Conservation (phyloP, 2,113 vertebrate species). For the Nycticebus coucang region DNA sequence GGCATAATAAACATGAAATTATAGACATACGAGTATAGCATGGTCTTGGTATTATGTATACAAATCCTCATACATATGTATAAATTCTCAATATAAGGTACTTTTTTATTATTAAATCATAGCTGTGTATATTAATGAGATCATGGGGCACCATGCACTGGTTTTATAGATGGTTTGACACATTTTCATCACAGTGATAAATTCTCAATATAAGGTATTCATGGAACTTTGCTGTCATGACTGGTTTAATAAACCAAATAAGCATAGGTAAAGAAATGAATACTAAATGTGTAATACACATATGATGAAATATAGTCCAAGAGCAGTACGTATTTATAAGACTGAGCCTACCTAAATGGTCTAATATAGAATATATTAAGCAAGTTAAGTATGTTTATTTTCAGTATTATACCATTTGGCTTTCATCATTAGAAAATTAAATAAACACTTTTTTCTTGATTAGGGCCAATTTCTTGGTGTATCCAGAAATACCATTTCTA, state of each 20-base stretch:
- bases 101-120: too few species aligned
- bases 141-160: too few species aligned
- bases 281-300: background rate
- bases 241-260: background rate
- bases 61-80: background rate
- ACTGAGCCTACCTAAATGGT: background rate
- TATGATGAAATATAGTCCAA: background rate
- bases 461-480: background rate
- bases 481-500: background rate
- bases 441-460: background rate
- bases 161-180: too few species aligned
- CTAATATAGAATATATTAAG: background rate
- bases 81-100: background rate
- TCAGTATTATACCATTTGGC: background rate
- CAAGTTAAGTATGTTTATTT: background rate
- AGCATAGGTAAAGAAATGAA: background rate
- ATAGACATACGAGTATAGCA: fast-evolving
- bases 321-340: background rate
- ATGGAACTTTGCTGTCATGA: background rate
- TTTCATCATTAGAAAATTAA: constrained; percentile 16
- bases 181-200: too few species aligned
- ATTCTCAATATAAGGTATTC: background rate
- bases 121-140: too few species aligned
- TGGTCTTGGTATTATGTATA: background rate
- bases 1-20: background rate